phyloP scores from a whole-genome alignment of 2,888 invertebrate genomes.

The Terebella lapidaria region DNA sequence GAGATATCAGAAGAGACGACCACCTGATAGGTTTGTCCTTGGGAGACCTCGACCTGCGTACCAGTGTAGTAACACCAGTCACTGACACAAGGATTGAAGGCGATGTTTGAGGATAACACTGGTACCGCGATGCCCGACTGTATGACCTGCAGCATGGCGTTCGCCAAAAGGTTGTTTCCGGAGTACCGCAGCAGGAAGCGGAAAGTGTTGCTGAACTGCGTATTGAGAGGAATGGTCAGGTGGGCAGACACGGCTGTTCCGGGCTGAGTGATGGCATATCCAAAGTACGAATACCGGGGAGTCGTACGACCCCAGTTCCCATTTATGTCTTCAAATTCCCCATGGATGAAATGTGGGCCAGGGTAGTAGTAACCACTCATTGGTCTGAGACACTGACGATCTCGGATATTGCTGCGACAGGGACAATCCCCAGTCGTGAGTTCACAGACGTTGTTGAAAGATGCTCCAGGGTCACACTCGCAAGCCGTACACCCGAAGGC shows the following conservation, averaged over 20 bases:
- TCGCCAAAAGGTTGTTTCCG: not conserved
- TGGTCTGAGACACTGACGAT: constrained; percentile 27
- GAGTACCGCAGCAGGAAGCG: not conserved
- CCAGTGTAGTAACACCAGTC: not conserved
- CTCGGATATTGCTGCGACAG: constrained; percentile 25
- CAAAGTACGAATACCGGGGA: constrained; percentile 12
- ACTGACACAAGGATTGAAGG: not conserved
- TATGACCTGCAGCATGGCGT: not conserved
- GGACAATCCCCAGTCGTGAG: constrained; percentile 31
- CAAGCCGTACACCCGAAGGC: constrained; percentile 31
- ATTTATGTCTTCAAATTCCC: constrained; percentile 24
- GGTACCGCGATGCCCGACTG: too few relatives aligned
- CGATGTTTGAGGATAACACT: too few relatives aligned
- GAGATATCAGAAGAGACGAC: not conserved
- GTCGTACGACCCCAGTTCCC: constrained; percentile 14
- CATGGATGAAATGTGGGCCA: constrained; percentile 25
- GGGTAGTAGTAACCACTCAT: constrained; percentile 24
- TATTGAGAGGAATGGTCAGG: not conserved
- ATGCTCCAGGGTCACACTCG: constrained; percentile 31
- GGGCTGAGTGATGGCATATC: constrained; percentile 6
- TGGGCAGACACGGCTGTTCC: not conserved
- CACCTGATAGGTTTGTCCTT: not conserved
- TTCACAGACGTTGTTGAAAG: constrained; percentile 24
- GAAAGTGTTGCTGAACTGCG: not conserved
- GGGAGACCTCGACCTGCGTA: not conserved